Base-by-base conservation (phyloP, 1,140 invertebrate species). In the Diorhabda carinulata region DNA sequence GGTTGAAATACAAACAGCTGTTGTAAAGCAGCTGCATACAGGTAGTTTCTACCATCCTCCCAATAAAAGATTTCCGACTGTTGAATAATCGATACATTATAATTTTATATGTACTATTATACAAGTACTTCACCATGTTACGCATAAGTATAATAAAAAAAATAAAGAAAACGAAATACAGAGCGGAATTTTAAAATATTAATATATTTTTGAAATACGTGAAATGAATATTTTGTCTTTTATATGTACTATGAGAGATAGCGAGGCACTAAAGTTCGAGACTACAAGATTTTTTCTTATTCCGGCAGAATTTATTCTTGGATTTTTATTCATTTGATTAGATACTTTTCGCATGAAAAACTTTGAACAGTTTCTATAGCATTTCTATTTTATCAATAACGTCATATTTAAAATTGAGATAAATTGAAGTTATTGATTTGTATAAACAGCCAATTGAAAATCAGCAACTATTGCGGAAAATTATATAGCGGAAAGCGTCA, bases 1-100 rank as follows among this genome's bases (percentile, higher is more conserved):
- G 47, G n/a, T n/a, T 52, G 47, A 52, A 52, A 52, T 52, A 52
- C 47, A 52, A 52, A 52, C 47, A 52, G 47, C 47, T 52, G 47
- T 52, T 52, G 47, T 52, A n/a, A 52, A 52, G 47, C 47, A 52
- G 47, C 47, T 52, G 47, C n/a, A 52, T 52, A 52, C 47, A 52
- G 47, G 47, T 52, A 52, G 47, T 52, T 52, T 52, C 47, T 52
- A 52, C 47, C 47, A 52, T 52, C 47, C 47, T 52, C 47, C 47
- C 47, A 52, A 52, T 52, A 52, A 52, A 52, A 52, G 47, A 52
- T 52, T 52, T 52, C n/a, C 25, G 25, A n/a, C 47, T 52, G 47
- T 52, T 52, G n/a, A 52, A 52, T 52, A 52, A 52, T 52, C 47
- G 47, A 52, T 52, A 52, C 47, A 4, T 52, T 3, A 52, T 52